A percentile compares a stretch with the other conserved stretches of the same genome.
These are phyloP conservation scores for Rhinogobio ventralis DNA, from an alignment of 2,797 vertebrate species.

Conservation along the genomic window DNA sequence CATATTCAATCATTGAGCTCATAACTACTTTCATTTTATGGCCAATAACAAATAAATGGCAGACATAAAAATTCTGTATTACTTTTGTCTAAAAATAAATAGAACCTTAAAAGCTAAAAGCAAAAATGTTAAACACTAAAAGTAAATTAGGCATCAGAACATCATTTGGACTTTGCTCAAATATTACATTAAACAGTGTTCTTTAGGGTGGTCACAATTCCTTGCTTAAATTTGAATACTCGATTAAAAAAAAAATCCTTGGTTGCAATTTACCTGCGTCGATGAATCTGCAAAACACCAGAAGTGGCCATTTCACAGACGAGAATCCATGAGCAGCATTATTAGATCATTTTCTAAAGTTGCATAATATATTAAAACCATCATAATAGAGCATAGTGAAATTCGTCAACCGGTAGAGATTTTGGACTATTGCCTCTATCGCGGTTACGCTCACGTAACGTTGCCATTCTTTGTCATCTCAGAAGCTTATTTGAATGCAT, in stretches of 20 bases:
- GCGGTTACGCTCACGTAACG: background rate
- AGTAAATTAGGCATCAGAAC: background rate
- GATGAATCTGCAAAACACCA: background rate
- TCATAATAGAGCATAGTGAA: background rate
- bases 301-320: background rate
- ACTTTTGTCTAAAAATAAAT: background rate
- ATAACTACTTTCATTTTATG: background rate
- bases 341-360: background rate
- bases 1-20: conserved; percentile 61
- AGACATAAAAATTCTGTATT: background rate
- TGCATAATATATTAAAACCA: background rate
- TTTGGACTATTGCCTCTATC: background rate
- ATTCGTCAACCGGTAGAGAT: background rate
- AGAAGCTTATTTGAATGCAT: background rate
- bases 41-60: background rate
- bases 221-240: background rate
- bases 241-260: background rate
- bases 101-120: background rate
- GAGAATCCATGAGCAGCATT: background rate
- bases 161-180: background rate
- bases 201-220: background rate
- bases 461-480: background rate
- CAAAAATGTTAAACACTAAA: background rate
- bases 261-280: background rate
- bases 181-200: no score